Evolutionary conservation across 2,888 invertebrate genomes (phyloP).

Genomic region (Helicoverpa assulta): DNA sequence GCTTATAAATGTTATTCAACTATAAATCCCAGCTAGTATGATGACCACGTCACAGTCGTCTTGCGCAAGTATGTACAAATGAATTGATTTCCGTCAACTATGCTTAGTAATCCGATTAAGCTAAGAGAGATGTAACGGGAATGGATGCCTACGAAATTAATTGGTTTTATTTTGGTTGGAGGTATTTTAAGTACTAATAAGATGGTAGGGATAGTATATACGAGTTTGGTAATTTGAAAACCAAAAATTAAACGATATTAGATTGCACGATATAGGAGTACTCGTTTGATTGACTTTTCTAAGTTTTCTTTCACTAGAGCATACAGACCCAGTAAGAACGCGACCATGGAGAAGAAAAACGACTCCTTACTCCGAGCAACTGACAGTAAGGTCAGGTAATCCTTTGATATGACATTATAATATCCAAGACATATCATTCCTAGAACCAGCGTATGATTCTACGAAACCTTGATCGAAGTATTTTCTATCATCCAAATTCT

Average conservation of each 20-base stretch:
- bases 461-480: slow-evolving; percentile 19
- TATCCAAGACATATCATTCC: too few species aligned
- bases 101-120: slow-evolving; percentile 85
- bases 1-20: slow-evolving; percentile 78
- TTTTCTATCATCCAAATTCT: slow-evolving; percentile 38
- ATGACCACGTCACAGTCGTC: slow-evolving; percentile 63
- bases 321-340: too few species aligned
- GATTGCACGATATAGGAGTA: too few species aligned
- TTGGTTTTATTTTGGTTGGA: slow-evolving; percentile 53
- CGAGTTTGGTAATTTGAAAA: too few species aligned
- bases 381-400: too few species aligned
- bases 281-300: too few species aligned
- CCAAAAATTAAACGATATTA: too few species aligned
- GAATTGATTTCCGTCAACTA: slow-evolving; percentile 80
- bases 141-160: slow-evolving; percentile 56
- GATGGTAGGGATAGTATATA: background rate
- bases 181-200: slow-evolving; percentile 1
- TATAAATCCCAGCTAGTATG: slow-evolving; percentile 61
- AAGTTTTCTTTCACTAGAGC: too few species aligned
- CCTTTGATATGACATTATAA: too few species aligned
- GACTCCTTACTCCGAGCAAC: too few species aligned
- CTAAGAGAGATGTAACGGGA: slow-evolving; percentile 79
- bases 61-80: slow-evolving; percentile 79
- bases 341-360: too few species aligned
- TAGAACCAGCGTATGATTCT: background rate